Conservation (phyloP, 1,140 invertebrate genomes). For the Procambarus virginalis region DNA sequence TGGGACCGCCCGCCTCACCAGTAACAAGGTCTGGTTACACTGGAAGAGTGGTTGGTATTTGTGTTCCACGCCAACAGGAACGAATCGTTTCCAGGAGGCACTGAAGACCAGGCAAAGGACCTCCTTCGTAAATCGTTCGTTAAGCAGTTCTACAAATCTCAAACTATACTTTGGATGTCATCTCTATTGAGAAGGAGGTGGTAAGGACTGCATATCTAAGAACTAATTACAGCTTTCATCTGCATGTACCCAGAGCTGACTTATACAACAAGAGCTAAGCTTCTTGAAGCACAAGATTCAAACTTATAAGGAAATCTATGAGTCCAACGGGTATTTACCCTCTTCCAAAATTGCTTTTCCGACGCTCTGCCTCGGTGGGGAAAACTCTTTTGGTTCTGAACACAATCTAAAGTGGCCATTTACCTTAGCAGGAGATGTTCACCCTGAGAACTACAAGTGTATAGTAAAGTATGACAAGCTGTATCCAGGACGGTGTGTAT, state of each 20-base stretch:
- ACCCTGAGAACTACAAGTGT: conserved; percentile 26
- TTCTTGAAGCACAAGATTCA: background rate
- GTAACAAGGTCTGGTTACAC: conserved; percentile 48
- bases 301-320: background rate
- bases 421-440: background rate
- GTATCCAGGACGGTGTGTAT: conserved; percentile 33
- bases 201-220: background rate
- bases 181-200: conserved; percentile 1
- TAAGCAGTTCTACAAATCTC: background rate
- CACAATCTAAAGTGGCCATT: conserved; percentile 14
- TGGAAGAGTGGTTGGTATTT: conserved; percentile 16
- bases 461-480: conserved; percentile 19
- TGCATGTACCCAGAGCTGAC: background rate
- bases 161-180: conserved; percentile 3
- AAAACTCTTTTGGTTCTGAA: background rate
- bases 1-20: background rate
- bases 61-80: conserved; percentile 25
- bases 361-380: background rate
- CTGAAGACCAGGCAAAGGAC: background rate
- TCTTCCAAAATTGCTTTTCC: conserved; percentile 28
- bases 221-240: conserved; percentile 33
- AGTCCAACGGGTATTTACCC: background rate
- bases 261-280: background rate
- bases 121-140: conserved; percentile 5
- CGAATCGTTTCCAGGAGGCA: background rate